Conservation (phyloP, 2,797 vertebrate species). For the Ammospiza maritima region DNA sequence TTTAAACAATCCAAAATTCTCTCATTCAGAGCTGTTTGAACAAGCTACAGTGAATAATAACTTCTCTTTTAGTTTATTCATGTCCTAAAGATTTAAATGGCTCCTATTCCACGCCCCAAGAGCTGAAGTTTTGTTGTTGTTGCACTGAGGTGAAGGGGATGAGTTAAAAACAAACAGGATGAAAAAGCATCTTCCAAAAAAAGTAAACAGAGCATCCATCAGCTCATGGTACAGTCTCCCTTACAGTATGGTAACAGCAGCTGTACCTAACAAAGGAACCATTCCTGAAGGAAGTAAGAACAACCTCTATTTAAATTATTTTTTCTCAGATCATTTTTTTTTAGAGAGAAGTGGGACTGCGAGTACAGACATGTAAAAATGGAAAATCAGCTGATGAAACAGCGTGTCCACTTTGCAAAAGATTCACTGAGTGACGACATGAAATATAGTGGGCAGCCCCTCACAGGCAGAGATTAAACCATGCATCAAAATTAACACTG, state of each 20-base stretch:
- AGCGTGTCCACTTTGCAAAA: constrained; percentile 37
- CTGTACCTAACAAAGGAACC: background rate
- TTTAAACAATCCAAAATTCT: background rate
- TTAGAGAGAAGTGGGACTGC: background rate
- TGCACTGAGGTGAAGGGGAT: background rate
- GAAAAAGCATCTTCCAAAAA: background rate
- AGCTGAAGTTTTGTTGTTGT: background rate
- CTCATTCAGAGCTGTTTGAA: background rate
- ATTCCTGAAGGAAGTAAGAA: background rate
- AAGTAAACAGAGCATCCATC: background rate
- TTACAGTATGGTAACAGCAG: background rate
- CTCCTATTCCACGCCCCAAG: background rate
- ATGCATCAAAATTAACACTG: constrained; percentile 37
- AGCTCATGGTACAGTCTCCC: background rate
- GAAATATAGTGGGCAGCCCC: background rate
- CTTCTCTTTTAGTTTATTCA: background rate
- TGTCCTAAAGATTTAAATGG: background rate
- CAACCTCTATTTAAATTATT: background rate
- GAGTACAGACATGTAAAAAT: constrained; percentile 1
- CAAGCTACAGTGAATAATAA: background rate
- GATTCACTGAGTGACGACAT: constrained; percentile 27
- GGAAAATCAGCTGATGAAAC: constrained; percentile 59
- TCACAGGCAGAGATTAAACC: constrained; percentile 26
- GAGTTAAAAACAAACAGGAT: background rate
- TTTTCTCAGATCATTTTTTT: background rate